Conservation (phyloP, 2,797 vertebrate genomes). For the Galagoides demidoff region DNA sequence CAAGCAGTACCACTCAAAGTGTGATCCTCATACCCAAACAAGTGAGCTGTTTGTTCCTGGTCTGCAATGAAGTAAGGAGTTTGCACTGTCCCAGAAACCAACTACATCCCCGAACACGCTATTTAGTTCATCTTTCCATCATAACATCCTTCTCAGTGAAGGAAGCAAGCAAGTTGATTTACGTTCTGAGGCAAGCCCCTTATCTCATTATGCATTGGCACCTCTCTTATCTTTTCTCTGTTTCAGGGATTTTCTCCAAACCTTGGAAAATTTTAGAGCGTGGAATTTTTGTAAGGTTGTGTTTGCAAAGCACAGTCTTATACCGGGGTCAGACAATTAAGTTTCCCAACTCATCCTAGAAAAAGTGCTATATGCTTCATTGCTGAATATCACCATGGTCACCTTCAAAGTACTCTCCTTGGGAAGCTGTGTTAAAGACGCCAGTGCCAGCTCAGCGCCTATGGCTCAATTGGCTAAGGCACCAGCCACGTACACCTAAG, state of each 20-base stretch:
- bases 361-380: too few species aligned
- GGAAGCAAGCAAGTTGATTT: background rate
- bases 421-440: too few species aligned
- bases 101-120: accelerated
- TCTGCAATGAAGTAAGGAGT: background rate
- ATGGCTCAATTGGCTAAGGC: too few species aligned
- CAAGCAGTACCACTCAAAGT: background rate
- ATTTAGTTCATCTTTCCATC: background rate
- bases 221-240: background rate
- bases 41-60: background rate
- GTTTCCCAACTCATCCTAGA: too few species aligned
- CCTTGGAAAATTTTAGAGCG: slow-evolving; percentile 25
- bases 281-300: background rate
- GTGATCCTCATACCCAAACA: background rate
- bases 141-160: background rate
- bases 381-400: too few species aligned
- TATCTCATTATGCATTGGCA: too few species aligned
- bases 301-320: slow-evolving; percentile 38
- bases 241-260: background rate
- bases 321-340: too few species aligned
- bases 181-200: background rate
- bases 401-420: too few species aligned
- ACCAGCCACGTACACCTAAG: too few species aligned
- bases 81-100: background rate
- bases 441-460: too few species aligned